Base-by-base conservation (phyloP, 2,113 vertebrate species). In the Trachemys scripta region DNA sequence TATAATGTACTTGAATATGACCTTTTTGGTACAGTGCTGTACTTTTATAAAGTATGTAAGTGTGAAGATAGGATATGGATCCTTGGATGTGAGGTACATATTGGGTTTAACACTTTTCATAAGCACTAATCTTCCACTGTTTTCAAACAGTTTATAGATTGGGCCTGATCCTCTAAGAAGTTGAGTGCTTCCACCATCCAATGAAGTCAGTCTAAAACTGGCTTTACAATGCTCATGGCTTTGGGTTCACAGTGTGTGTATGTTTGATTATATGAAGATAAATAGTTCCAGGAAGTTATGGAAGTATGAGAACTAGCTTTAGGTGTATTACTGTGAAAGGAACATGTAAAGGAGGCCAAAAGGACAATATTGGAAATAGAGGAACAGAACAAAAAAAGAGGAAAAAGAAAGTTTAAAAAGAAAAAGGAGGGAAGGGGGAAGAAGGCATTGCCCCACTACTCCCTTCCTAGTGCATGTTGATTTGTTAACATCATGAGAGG, bases 111-210 rank as follows among this genome's bases (percentile, higher is more conserved):
- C 38, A 84, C 5, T 29, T 82, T 95, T 89, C 13, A 1, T 47
- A 89, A 85, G 38, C 27, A 4, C 59, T 87, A 51, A 1, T 38
- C 89, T 53, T 29, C n/a, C 0, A 0, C 31, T 81, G 9, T 49
- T 59, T 3, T 50, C 49, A 89, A 29, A 8, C 47, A 38, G 54
- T 89, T 56, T 80, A 16, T 45, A 80, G 29, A 8, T 35, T 4
- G 38, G 5, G 38, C 27, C 56, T 47, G n/a, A 19, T 87, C 38
- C 6, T 17, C 35, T 47, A 69, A 80, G 31, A 47, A 90, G 10
- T 14, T 3, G 1, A 31, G 8, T 80, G 22, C 6, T 20, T 47
- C 19, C 47, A 45, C 35, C 38, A 38, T 45, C 72, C 72, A 38
- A 24, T 76, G 6, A 76, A 25, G 38, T 76, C 72, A 45, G 10